Conservation (phyloP, 2,888 invertebrate genomes). For the Nymphalis polychloros region DNA sequence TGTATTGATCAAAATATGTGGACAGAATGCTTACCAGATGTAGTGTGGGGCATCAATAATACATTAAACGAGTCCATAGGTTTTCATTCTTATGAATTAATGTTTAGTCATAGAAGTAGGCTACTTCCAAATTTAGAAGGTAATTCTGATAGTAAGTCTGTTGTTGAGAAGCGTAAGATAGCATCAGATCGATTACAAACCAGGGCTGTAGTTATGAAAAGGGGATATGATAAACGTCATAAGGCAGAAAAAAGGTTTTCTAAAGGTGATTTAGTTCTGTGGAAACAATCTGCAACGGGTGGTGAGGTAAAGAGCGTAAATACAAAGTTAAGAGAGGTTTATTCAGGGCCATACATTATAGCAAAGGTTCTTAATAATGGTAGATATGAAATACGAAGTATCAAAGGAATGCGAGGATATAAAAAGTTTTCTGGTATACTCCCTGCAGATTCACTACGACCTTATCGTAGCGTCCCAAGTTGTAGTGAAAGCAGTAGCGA, state of each 20-base stretch:
- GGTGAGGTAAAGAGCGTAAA: constrained; percentile 31
- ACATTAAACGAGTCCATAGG: constrained; percentile 37
- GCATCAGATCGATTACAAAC: too few species aligned
- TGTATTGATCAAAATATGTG: constrained; percentile 42
- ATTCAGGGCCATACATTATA: constrained; percentile 35
- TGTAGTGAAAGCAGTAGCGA: constrained; percentile 26
- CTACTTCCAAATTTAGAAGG: too few species aligned
- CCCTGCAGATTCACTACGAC: constrained; percentile 28
- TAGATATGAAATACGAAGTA: constrained; percentile 33
- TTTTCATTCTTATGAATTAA: too few species aligned
- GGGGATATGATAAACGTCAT: too few species aligned
- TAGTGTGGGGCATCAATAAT: constrained; percentile 46
- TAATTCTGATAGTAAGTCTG: too few species aligned
- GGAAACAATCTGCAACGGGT: constrained; percentile 17
- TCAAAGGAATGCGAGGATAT: constrained; percentile 37
- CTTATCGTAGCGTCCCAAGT: constrained; percentile 27
- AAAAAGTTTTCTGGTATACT: constrained; percentile 37
- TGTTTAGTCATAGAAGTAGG: too few species aligned
- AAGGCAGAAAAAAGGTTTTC: constrained; percentile 19
- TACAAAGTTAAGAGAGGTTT: constrained; percentile 29
- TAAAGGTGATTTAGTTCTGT: constrained; percentile 23
- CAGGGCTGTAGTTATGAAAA: too few species aligned
- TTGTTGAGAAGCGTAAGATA: too few species aligned
- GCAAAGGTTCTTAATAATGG: constrained; percentile 31
- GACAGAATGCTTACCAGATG: constrained; percentile 37